These are phyloP conservation scores for Oryzias dopingdopingensis DNA, from an alignment of 2,797 vertebrate genomes.

Conservation along the genomic window DNA sequence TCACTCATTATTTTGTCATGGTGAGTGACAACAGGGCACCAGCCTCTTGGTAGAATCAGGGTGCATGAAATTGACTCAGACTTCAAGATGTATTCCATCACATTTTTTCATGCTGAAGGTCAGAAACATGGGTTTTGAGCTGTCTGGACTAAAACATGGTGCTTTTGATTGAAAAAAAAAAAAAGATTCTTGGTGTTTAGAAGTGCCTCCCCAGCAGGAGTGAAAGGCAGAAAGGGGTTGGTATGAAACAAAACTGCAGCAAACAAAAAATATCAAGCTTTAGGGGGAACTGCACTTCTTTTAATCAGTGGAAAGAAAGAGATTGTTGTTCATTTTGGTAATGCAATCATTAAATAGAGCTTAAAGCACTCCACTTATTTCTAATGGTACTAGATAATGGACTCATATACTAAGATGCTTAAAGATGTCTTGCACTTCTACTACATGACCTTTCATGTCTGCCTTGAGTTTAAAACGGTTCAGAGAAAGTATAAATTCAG, in stretches of 20 bases:
- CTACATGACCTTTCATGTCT: too few relatives aligned
- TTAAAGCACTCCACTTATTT: background rate
- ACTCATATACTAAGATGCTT: too few relatives aligned
- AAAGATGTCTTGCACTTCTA: too few relatives aligned
- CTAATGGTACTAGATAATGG: background rate
- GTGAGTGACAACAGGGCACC: background rate
- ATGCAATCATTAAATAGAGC: background rate
- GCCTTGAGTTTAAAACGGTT: too few relatives aligned
- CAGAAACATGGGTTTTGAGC: background rate
- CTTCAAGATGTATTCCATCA: background rate
- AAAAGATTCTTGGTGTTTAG: background rate
- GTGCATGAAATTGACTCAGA: constrained; percentile 1
- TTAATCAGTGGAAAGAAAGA: background rate
- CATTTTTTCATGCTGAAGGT: constrained; percentile 3
- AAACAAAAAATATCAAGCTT: background rate
- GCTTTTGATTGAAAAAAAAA: background rate
- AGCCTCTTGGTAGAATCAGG: background rate
- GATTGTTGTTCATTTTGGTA: background rate
- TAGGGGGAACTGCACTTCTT: background rate
- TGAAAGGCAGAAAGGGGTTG: background rate
- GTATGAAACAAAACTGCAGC: background rate
- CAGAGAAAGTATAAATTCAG: too few relatives aligned
- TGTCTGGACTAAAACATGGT: background rate
- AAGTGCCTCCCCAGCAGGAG: background rate
- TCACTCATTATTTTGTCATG: background rate